These are phyloP conservation scores for Pelochelys cantorii DNA, from an alignment of 2,797 vertebrate genomes.

Conservation along the genomic window DNA sequence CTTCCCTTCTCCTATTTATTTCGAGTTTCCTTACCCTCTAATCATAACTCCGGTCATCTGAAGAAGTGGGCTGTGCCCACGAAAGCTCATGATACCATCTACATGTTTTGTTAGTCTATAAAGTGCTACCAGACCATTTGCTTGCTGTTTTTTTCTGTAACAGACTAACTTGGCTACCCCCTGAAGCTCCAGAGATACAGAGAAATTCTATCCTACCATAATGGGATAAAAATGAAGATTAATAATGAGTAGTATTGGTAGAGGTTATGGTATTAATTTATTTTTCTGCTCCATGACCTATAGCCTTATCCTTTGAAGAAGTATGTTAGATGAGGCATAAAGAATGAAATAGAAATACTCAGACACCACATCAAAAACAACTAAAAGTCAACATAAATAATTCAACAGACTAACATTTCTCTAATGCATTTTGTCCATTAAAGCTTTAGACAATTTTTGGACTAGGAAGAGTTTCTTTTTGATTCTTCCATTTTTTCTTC, in stretches of 20 bases:
- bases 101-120: too few relatives aligned
- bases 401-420: not conserved
- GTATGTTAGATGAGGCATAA: not conserved
- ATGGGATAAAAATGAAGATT: not conserved
- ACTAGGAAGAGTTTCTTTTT: not conserved
- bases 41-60: too few relatives aligned
- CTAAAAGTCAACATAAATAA: not conserved
- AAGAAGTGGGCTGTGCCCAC: too few relatives aligned
- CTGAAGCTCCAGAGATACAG: too few relatives aligned
- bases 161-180: too few relatives aligned
- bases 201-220: not conserved
- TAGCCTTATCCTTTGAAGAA: not conserved
- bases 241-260: not conserved
- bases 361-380: not conserved
- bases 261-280: not conserved
- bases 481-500: not conserved
- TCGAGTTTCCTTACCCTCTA: too few relatives aligned
- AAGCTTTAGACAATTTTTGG: not conserved
- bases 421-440: not conserved
- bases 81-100: too few relatives aligned
- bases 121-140: too few relatives aligned
- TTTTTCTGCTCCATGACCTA: not conserved
- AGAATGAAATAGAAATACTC: not conserved
- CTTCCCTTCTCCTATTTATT: too few relatives aligned
- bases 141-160: too few relatives aligned